These are phyloP conservation scores for Lepidochitona cinerea DNA, from an alignment of 2,888 invertebrate genomes.

Conservation along the genomic window DNA sequence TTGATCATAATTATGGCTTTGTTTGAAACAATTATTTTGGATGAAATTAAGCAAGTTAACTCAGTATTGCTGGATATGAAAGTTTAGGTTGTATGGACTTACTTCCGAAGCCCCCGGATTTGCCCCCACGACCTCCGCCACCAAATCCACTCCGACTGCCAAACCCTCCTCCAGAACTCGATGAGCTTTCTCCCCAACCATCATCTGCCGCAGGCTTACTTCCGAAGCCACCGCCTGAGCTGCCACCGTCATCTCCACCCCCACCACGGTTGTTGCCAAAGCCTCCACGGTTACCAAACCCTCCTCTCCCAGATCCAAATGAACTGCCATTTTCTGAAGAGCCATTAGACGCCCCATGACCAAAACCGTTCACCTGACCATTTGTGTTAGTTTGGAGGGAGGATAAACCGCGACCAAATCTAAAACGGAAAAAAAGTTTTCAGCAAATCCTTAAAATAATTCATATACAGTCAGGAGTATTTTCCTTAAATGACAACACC, in stretches of 20 bases:
- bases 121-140: background rate
- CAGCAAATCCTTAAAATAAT: too few species aligned
- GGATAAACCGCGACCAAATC: slow-evolving; percentile 29
- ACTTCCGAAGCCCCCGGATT: background rate
- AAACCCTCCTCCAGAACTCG: background rate
- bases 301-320: background rate
- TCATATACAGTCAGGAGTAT: too few species aligned
- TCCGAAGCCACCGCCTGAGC: background rate
- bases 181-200: background rate
- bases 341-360: background rate
- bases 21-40: too few species aligned
- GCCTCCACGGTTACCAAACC: background rate
- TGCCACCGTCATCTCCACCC: background rate
- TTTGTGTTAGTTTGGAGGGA: slow-evolving; percentile 15
- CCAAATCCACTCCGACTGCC: slow-evolving; percentile 1
- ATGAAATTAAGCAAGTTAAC: too few species aligned
- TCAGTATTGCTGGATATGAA: too few species aligned
- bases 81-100: too few species aligned
- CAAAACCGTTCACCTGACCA: background rate
- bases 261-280: background rate
- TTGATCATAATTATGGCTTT: too few species aligned
- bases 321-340: background rate
- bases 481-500: too few species aligned
- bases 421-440: too few species aligned
- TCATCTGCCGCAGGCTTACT: background rate